Percentiles rank a stretch among this genome's conserved stretches.
Evolutionary conservation across 2,888 invertebrate species (phyloP).

Genomic region (Melanchra persicariae): DNA sequence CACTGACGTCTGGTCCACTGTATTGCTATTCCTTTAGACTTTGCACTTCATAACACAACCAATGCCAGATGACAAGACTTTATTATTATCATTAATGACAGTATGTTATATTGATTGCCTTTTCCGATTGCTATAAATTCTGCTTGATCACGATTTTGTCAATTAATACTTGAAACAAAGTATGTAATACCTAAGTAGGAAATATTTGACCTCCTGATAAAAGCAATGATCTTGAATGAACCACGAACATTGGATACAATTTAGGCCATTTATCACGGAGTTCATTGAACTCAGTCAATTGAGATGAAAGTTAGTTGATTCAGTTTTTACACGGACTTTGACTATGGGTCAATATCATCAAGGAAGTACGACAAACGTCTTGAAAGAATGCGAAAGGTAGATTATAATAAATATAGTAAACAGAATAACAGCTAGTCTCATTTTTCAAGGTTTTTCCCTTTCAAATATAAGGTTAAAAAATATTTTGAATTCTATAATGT

Average conservation of each 20-base stretch:
- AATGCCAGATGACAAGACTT: background rate
- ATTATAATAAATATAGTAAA: background rate
- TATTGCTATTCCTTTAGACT: background rate
- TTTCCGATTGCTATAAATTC: slow-evolving; percentile 10
- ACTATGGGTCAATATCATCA: background rate
- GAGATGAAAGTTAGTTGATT: slow-evolving; percentile 35
- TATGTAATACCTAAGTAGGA: no score
- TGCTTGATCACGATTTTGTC: slow-evolving; percentile 6
- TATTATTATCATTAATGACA: background rate
- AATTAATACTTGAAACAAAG: slow-evolving; percentile 12
- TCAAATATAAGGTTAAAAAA: no score
- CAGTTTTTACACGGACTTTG: slow-evolving; percentile 12
- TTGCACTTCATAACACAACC: background rate
- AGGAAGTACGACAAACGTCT: background rate
- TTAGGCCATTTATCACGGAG: slow-evolving; percentile 32
- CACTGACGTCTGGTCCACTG: background rate
- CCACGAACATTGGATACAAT: slow-evolving; percentile 30
- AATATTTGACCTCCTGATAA: slow-evolving; percentile 33
- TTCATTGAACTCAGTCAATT: slow-evolving; percentile 50
- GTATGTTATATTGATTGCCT: background rate
- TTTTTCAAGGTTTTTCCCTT: no score
- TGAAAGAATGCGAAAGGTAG: background rate
- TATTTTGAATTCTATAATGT: no score
- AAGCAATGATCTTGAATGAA: slow-evolving; percentile 37
- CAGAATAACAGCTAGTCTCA: no score